A percentile compares a stretch with the other conserved stretches of the same genome.
Evolutionary conservation across 2,797 vertebrate species (phyloP).

Genomic region (Rhinella marina): DNA sequence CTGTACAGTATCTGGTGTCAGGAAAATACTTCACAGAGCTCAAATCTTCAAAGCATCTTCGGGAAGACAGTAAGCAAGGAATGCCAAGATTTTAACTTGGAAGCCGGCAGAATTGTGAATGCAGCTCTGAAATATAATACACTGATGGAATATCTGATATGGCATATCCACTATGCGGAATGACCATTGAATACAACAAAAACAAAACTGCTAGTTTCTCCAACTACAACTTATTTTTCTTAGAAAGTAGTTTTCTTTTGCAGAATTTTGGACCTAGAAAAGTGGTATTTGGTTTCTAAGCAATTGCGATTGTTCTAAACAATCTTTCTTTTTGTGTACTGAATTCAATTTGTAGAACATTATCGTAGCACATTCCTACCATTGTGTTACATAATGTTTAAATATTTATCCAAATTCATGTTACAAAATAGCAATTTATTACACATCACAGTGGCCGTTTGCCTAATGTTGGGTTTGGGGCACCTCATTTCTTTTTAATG

Average conservation of each 20-base stretch:
- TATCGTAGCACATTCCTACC: neutral
- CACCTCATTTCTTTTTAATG: neutral
- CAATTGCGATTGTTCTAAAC: neutral
- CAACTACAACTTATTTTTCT: neutral
- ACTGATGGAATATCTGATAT: neutral
- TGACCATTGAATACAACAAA: neutral
- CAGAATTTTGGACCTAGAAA: neutral
- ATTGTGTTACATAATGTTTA: slow-evolving; percentile 26
- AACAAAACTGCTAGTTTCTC: neutral
- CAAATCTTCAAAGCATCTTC: no score
- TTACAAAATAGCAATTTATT: slow-evolving; percentile 39
- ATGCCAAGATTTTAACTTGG: no score
- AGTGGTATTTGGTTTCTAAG: neutral
- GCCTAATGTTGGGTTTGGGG: slow-evolving; percentile 1
- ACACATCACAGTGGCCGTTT: slow-evolving; percentile 10
- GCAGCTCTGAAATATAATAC: no score
- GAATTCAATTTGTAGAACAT: neutral
- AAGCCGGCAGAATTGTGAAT: no score
- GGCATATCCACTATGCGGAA: neutral
- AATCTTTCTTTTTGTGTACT: neutral
- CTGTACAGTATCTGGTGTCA: no score
- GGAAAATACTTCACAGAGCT: no score
- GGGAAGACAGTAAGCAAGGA: no score
- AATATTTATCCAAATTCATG: slow-evolving; percentile 17
- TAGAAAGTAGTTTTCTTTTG: neutral